Conservation (phyloP, 2,797 vertebrate genomes). For the Sorex maritimensis region DNA sequence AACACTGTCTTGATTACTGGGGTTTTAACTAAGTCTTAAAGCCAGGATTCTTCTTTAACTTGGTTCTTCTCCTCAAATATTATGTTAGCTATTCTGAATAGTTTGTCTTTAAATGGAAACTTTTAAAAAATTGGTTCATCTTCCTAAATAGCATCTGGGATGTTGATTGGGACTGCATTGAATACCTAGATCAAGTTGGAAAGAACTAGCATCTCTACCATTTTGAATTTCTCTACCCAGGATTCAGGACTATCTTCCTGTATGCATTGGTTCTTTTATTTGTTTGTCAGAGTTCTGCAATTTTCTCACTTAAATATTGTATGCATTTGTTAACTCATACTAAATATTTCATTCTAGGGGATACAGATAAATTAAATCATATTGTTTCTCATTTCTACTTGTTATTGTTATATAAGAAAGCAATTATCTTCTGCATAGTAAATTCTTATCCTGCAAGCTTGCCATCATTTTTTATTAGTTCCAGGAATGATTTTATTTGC, state of each 20-base stretch:
- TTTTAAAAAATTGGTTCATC: neutral
- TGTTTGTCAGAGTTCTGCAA: neutral
- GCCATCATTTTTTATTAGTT: neutral
- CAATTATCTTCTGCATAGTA: neutral
- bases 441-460: neutral
- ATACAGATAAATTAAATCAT: neutral
- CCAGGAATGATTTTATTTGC: neutral
- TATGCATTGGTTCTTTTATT: conserved; percentile 13
- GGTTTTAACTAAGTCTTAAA: neutral
- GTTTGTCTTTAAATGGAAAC: neutral
- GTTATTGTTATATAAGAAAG: neutral
- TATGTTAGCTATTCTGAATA: neutral
- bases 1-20: neutral
- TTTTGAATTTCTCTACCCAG: neutral
- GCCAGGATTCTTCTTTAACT: neutral
- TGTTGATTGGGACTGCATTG: neutral
- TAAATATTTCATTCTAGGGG: conserved; percentile 8
- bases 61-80: neutral
- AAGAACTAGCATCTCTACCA: neutral
- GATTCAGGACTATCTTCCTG: neutral
- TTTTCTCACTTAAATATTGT: neutral
- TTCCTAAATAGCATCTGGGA: neutral
- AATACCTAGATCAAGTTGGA: neutral
- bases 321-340: neutral
- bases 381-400: neutral